A percentile compares a stretch with the other conserved stretches of the same genome.
These are phyloP conservation scores for Sepiola atlantica DNA, from an alignment of 2,888 invertebrate species.

Conservation along the genomic window DNA sequence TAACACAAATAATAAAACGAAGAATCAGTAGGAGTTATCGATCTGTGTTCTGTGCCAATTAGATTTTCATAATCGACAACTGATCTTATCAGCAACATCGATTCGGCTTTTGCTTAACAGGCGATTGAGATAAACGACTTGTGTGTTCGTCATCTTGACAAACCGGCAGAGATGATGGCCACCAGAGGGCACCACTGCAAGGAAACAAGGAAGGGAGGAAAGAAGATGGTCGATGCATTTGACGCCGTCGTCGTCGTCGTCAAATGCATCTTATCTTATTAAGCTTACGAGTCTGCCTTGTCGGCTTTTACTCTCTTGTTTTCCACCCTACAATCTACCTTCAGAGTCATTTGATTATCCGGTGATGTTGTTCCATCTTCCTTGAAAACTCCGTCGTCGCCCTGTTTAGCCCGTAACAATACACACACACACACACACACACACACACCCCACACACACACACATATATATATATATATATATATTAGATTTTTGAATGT, in stretches of 20 bases:
- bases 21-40: background rate
- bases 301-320: background rate
- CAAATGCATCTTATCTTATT: background rate
- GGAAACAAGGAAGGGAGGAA: background rate
- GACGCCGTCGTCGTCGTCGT: background rate
- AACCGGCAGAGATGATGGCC: background rate
- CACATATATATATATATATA: too few species aligned
- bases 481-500: too few species aligned
- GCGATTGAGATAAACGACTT: background rate
- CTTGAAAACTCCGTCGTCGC: too few species aligned
- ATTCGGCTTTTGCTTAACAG: background rate
- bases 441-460: too few species aligned
- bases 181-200: background rate
- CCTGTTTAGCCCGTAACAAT: too few species aligned
- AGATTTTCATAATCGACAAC: constrained; percentile 32
- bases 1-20: background rate
- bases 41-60: background rate
- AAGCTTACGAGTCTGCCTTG: background rate
- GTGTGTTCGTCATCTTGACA: background rate
- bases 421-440: too few species aligned
- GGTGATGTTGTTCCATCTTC: too few species aligned
- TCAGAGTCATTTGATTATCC: background rate
- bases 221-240: background rate
- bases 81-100: background rate
- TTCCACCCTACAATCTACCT: background rate